Evolutionary conservation across 2,888 invertebrate genomes (phyloP).

Genomic region (Stomorhina lunata): DNA sequence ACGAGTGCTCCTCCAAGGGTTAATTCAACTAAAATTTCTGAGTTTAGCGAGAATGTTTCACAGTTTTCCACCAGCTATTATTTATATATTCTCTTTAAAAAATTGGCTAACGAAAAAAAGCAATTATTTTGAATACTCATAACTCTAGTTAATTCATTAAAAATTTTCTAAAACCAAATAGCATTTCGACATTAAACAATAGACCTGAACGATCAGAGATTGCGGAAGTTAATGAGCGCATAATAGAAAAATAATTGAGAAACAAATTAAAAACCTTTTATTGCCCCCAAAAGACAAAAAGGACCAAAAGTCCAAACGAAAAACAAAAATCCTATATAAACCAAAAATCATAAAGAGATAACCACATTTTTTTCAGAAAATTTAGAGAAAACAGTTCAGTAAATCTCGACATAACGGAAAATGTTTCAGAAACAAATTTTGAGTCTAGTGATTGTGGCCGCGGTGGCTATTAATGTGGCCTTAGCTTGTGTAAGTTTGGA

Average conservation of each 20-base stretch:
- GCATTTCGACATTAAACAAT: slow-evolving; percentile 68
- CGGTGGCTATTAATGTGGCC: slow-evolving; percentile 64
- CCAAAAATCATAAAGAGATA: neutral
- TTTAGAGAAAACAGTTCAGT: neutral
- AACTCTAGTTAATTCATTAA: neutral
- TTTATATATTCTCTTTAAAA: neutral
- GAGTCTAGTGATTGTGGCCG: slow-evolving; percentile 1
- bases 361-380: neutral
- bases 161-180: neutral
- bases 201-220: slow-evolving; percentile 76
- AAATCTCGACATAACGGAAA: slow-evolving; percentile 3
- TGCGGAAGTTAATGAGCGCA: slow-evolving; percentile 68
- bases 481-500: slow-evolving; percentile 76
- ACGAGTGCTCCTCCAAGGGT: too few species aligned
- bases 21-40: neutral
- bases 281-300: neutral
- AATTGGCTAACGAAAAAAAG: neutral
- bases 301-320: neutral
- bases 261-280: slow-evolving; percentile 35
- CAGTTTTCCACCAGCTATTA: too few species aligned
- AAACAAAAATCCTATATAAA: slow-evolving; percentile 43
- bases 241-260: slow-evolving; percentile 73
- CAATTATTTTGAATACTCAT: slow-evolving; percentile 7
- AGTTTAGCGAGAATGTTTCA: neutral
- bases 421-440: slow-evolving; percentile 54